Evolutionary conservation across 2,888 invertebrate genomes (phyloP).

Genomic region (Pachydiplax longipennis): DNA sequence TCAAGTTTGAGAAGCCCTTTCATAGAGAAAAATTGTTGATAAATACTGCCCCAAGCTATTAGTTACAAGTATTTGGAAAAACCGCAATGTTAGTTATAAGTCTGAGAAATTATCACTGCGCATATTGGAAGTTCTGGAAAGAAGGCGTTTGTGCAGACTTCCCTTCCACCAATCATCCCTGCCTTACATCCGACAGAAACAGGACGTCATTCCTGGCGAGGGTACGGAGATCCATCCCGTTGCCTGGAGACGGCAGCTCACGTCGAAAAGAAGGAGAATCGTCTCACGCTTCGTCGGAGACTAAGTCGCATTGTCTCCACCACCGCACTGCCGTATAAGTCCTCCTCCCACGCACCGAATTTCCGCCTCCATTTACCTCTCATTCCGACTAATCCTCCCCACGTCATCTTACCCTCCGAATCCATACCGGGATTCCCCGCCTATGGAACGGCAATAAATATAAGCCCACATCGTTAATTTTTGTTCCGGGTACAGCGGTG

Average conservation of each 20-base stretch:
- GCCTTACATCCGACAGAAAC: not conserved
- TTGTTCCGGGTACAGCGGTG: too few species aligned
- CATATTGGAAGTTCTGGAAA: not conserved
- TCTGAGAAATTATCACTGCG: too few species aligned
- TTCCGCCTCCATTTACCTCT: not conserved
- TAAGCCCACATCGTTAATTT: too few species aligned
- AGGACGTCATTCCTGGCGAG: not conserved
- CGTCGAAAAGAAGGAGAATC: not conserved
- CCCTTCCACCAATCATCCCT: not conserved
- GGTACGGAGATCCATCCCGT: not conserved
- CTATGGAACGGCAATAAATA: too few species aligned
- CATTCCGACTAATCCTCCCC: not conserved
- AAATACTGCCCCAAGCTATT: too few species aligned
- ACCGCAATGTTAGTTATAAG: too few species aligned
- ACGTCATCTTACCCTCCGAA: not conserved
- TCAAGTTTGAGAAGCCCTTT: too few species aligned
- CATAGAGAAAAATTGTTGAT: too few species aligned
- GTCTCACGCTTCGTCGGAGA: not conserved
- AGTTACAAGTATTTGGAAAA: too few species aligned
- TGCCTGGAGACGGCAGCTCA: not conserved
- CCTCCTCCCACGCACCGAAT: not conserved
- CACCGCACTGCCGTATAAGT: not conserved
- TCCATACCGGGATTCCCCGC: too few species aligned
- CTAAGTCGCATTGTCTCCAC: not conserved
- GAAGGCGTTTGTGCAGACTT: not conserved